phyloP scores from a whole-genome alignment of 2,113 vertebrate genomes.

The Hoplias malabaricus region DNA sequence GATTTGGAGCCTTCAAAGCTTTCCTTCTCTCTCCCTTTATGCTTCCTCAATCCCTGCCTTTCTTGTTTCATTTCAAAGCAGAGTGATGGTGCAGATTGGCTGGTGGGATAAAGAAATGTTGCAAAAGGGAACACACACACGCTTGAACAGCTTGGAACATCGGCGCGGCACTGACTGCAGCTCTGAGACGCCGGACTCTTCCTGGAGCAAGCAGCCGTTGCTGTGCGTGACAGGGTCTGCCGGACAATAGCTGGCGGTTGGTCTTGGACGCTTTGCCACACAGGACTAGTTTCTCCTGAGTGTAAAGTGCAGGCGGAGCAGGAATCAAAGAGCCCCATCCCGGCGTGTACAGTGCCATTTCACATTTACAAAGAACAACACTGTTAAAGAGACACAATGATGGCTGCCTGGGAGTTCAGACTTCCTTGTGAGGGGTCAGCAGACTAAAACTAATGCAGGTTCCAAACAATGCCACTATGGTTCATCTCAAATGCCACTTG shows the following conservation, averaged over 20 bases:
- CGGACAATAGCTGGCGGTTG: constrained; percentile 31
- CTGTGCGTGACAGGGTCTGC: constrained; percentile 23
- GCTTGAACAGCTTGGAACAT: constrained; percentile 36
- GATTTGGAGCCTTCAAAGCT: constrained; percentile 24
- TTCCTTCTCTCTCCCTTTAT: background rate
- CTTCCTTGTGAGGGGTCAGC: background rate
- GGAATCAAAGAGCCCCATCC: constrained; percentile 1
- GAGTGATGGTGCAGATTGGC: constrained; percentile 8
- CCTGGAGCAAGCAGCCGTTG: constrained; percentile 22
- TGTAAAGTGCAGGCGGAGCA: background rate
- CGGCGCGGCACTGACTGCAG: background rate
- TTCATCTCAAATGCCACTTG: background rate
- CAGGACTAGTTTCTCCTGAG: constrained; percentile 16
- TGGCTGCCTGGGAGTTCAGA: background rate
- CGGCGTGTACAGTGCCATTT: constrained; percentile 8
- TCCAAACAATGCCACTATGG: constrained; percentile 6
- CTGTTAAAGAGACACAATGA: constrained; percentile 18
- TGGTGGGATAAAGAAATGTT: constrained; percentile 15
- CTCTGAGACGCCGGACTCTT: constrained; percentile 26
- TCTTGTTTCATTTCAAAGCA: constrained; percentile 40
- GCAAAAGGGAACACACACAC: constrained; percentile 21
- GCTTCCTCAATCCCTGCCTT: background rate
- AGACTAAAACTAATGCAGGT: constrained; percentile 37
- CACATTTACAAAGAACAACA: constrained; percentile 1
- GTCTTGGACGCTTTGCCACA: background rate